phyloP scores from a whole-genome alignment of 2,113 vertebrate species.

The Phyllostomus discolor region DNA sequence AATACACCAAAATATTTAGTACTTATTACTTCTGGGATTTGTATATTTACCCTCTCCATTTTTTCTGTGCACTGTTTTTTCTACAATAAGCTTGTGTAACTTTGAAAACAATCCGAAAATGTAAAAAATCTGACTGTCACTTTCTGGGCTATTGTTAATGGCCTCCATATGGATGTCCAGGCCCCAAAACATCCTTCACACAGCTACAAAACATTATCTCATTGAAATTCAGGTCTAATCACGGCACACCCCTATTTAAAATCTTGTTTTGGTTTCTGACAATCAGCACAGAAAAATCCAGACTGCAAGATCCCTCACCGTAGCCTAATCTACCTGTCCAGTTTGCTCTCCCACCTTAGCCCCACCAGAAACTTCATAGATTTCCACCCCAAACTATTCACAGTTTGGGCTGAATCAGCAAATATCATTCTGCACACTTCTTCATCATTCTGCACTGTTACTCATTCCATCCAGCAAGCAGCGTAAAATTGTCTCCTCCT shows the following conservation, averaged over 20 bases:
- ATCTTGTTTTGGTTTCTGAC: not conserved
- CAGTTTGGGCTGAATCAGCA: not conserved
- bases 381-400: not conserved
- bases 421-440: not conserved
- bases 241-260: not conserved
- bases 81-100: slow-evolving; percentile 16
- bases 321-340: not conserved
- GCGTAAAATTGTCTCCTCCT: not conserved
- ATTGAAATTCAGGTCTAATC: not conserved
- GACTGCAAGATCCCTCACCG: not conserved
- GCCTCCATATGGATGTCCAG: not conserved
- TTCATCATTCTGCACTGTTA: not conserved
- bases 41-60: not conserved
- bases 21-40: not conserved
- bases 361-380: not conserved
- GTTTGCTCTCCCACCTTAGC: not conserved
- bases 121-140: not conserved
- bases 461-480: not conserved
- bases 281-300: not conserved
- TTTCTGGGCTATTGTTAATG: slow-evolving; percentile 34
- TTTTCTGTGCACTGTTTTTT: not conserved
- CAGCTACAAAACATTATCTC: slow-evolving; percentile 37
- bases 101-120: slow-evolving; percentile 11
- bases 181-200: not conserved
- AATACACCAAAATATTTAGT: not conserved